These are phyloP conservation scores for Standfussiana lucernea DNA, from an alignment of 2,888 invertebrate species.

Conservation along the genomic window DNA sequence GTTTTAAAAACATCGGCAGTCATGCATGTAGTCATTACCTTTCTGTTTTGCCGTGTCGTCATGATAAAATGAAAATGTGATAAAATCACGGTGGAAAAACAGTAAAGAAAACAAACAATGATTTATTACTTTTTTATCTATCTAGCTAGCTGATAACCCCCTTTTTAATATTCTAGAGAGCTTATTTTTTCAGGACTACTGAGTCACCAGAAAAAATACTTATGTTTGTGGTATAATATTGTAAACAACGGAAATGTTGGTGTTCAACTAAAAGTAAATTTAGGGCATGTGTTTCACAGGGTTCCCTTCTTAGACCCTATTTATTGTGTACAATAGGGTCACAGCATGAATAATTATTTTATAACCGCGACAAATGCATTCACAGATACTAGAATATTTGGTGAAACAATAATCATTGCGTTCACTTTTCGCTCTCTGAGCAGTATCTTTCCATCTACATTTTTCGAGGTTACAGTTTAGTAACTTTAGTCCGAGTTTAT, in stretches of 20 bases:
- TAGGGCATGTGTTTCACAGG: neutral
- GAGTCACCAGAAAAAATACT: slow-evolving; percentile 19
- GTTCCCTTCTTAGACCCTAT: neutral
- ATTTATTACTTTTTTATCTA: slow-evolving; percentile 48
- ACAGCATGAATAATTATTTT: neutral
- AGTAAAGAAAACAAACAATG: slow-evolving; percentile 49
- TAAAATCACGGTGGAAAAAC: slow-evolving; percentile 39
- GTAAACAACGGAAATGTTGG: neutral
- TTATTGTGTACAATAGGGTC: no score
- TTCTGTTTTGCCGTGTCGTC: slow-evolving; percentile 15
- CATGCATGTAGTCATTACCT: neutral
- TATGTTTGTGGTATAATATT: neutral
- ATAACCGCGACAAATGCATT: neutral
- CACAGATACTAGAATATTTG: neutral
- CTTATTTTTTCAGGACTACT: slow-evolving; percentile 19
- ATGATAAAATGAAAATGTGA: slow-evolving; percentile 30
- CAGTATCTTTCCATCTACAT: neutral
- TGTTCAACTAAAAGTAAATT: neutral
- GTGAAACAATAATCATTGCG: neutral
- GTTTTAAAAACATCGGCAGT: neutral
- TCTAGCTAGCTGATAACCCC: slow-evolving; percentile 29
- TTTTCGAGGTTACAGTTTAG: neutral
- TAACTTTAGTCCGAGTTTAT: neutral
- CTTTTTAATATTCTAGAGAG: slow-evolving; percentile 15
- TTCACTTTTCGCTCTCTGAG: neutral